phyloP scores from a whole-genome alignment of 1,140 invertebrate genomes.

The Ruditapes philippinarum region DNA sequence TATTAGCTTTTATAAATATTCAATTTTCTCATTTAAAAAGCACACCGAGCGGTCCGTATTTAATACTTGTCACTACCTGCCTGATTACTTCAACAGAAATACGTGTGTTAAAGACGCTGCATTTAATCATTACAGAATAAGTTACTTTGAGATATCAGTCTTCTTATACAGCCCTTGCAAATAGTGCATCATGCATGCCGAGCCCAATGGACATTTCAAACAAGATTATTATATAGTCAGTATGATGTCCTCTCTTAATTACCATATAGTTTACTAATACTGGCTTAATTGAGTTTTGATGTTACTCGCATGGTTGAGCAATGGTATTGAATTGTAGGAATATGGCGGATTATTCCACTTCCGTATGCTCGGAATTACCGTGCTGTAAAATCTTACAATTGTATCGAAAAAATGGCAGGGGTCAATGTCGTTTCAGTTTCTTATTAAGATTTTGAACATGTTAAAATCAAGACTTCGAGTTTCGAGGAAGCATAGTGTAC shows the following conservation, averaged over 20 bases:
- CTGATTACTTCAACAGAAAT: neutral
- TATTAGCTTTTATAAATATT: constrained; percentile 27
- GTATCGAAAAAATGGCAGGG: too few relatives aligned
- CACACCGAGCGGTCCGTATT: neutral
- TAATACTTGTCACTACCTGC: neutral
- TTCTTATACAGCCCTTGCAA: too few relatives aligned
- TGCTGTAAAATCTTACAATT: too few relatives aligned
- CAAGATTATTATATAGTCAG: too few relatives aligned
- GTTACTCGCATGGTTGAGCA: neutral
- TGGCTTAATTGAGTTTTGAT: constrained; percentile 16
- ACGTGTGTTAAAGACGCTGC: neutral
- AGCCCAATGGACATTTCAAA: too few relatives aligned
- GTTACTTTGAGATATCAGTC: too few relatives aligned
- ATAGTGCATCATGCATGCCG: too few relatives aligned
- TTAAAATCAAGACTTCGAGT: too few relatives aligned
- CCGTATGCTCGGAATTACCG: neutral
- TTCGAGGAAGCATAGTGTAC: too few relatives aligned
- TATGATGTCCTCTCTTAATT: neutral
- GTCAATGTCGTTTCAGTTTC: too few relatives aligned
- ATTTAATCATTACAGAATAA: too few relatives aligned
- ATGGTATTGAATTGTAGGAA: constrained; percentile 13
- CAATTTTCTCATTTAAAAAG: neutral
- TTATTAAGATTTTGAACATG: too few relatives aligned
- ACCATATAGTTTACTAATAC: neutral
- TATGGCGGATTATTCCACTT: neutral